Base-by-base conservation (phyloP, 2,113 vertebrate species). In the Speoplatyrhinus poulsoni region DNA sequence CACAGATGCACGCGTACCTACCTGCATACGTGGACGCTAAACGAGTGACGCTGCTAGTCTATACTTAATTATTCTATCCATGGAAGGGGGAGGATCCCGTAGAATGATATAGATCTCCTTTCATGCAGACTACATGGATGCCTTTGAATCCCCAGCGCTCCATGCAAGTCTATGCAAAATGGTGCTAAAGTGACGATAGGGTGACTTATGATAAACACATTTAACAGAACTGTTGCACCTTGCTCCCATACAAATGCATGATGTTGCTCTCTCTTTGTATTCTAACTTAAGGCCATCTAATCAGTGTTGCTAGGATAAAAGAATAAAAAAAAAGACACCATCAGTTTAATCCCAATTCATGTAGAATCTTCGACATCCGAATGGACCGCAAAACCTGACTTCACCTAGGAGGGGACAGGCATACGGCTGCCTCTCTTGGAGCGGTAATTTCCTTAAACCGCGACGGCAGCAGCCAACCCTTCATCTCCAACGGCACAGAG, bases 21-120 rank as follows among this genome's bases (percentile, higher is more conserved):
- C 64, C 13, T 36, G 26, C 53, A 55, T 17, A 67, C 32, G 32
- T 13, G 19, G 12, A 36, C 49, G 33, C 49, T 26, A 56, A 57
- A 41, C 19, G 16, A 49, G n/a, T 11, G 62, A 65, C 62, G 54
- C 26, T 13, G 26, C 13, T 12, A 19, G 33, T 56, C 16, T 26
- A 13, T 46, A 47, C 32, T 47, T 17, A 16, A 58, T 67, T 58
- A 57, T 58, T 58, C 54, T 4, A 67, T 46, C 47, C 41, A 17
- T 26, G 26, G 26, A 26, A 26, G 26, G 26, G 26, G 26, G 26
- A 26, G 26, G 26, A 26, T 26, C 26, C 26, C 2, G 26, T 26
- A 26, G 26, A 26, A 26, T 26, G 26, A 26, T 26, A 26, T 26
- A 26, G 26, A 26, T 26, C 12, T 32, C 11, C 26, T 32, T 58